These are phyloP conservation scores for Lypha dubia DNA, from an alignment of 2,888 invertebrate species.

Conservation along the genomic window DNA sequence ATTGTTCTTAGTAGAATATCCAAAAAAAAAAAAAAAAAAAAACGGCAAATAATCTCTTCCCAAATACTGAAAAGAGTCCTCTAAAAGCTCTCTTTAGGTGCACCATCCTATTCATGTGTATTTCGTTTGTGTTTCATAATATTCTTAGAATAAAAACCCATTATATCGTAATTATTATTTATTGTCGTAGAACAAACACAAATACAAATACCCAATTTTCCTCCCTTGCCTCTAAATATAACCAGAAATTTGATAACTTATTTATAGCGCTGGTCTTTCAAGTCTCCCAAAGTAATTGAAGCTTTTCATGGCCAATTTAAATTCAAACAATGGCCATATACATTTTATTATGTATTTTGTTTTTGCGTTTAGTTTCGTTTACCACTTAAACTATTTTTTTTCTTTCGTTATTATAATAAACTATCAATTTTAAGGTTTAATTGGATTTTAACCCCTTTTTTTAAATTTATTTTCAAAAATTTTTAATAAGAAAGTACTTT, in stretches of 20 bases:
- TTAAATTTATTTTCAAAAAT: conserved; percentile 11
- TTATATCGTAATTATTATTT: not conserved
- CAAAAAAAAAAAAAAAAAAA: too few relatives aligned
- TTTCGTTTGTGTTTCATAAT: too few relatives aligned
- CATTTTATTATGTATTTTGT: too few relatives aligned
- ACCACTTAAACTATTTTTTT: not conserved
- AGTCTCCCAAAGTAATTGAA: not conserved
- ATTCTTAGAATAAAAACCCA: too few relatives aligned
- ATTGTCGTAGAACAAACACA: too few relatives aligned
- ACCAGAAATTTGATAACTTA: not conserved
- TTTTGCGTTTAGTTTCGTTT: not conserved
- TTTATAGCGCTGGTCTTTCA: not conserved
- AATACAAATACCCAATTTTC: too few relatives aligned
- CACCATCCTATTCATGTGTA: too few relatives aligned
- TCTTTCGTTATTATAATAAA: not conserved
- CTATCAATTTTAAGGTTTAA: conserved; percentile 24
- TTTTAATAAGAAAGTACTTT: not conserved
- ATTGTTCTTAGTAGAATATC: too few relatives aligned
- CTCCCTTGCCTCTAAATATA: too few relatives aligned
- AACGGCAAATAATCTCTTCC: too few relatives aligned
- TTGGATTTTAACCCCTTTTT: conserved; percentile 22
- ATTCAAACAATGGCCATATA: not conserved
- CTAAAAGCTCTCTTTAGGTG: too few relatives aligned
- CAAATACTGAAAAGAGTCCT: too few relatives aligned
- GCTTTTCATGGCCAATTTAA: conserved; percentile 16